Evolutionary conservation across 2,113 vertebrate genomes (phyloP), one percentile per base, ranked within the genome.

Genomic region (Drymodes brunneopygia): DNA sequence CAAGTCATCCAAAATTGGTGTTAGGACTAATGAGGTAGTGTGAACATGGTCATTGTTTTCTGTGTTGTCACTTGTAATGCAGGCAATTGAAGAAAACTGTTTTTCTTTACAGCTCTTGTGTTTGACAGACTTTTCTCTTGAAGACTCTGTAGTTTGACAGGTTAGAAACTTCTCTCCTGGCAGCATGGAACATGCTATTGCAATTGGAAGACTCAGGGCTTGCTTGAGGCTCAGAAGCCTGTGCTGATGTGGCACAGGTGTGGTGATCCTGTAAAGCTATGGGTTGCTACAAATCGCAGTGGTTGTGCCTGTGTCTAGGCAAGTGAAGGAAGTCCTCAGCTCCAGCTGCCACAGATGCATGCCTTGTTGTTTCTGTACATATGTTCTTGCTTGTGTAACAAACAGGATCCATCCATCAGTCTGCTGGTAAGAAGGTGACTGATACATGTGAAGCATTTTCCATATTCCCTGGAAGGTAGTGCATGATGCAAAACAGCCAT

Each of bases 251-350:
- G 33, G 13, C 2, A 0, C 22, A 36, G 57, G 31, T 10, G 0
- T 16, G 13, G 35, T 53, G 50, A 36, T 11, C 6, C 17, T 44
- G 31, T 18, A 28, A 48, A 53, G 50, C 50, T 74, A 6, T 36
- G 35, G 13, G 25, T 44, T 75, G 25, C 57, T 56, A 4, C 44
- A 38, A 3, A 20, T 62, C 0, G 0, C n/a, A 15, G 35, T 47
- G 35, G 8, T 28, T 79, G 21, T 48, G 50, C 58, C 65, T 45
- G 0, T 3, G 1, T 42, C 12, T 56, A 8, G 36, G 35, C 33
- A 60, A 31, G 10, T 16, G 47, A 70, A 28, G 17, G 44, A 54
- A 42, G 25, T 45, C 42, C 12, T 73, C 36, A 11, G 35, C 19
- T 58, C 85, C 51, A 47, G 0, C 33, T 92, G 51, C 29, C 29